Conservation (phyloP, 2,888 invertebrate genomes). For the Xestia c-nigrum region DNA sequence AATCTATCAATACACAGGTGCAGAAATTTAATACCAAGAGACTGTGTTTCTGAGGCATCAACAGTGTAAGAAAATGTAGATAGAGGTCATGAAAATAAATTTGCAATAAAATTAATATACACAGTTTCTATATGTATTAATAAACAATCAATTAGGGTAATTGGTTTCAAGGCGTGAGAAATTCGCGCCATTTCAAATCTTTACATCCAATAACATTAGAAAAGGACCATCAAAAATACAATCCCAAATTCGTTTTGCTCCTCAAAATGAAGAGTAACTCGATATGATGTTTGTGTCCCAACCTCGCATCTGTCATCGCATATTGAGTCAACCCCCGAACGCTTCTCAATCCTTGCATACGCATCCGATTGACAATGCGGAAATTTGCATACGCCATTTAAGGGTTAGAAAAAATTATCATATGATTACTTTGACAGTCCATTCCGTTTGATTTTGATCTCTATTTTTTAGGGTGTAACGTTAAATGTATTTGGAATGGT, state of each 20-base stretch:
- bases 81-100: not conserved
- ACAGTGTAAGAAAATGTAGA: not conserved
- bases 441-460: slow-evolving; percentile 57
- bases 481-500: slow-evolving; percentile 40
- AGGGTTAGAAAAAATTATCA: slow-evolving; percentile 83
- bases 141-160: slow-evolving; percentile 17
- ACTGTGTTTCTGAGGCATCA: not conserved
- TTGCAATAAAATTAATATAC: not conserved
- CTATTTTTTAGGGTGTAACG: slow-evolving; percentile 47
- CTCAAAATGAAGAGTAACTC: slow-evolving; percentile 73
- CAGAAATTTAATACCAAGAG: not conserved
- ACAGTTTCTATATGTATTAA: not conserved
- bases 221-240: slow-evolving; percentile 47
- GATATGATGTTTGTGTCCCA: slow-evolving; percentile 80
- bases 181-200: slow-evolving; percentile 1
- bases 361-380: slow-evolving; percentile 72
- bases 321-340: slow-evolving; percentile 83
- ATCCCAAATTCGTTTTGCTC: slow-evolving; percentile 61
- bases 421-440: slow-evolving; percentile 69
- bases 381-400: slow-evolving; percentile 88
- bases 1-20: not conserved
- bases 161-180: slow-evolving; percentile 39
- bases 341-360: slow-evolving; percentile 70
- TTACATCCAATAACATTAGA: slow-evolving; percentile 40
- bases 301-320: slow-evolving; percentile 87